Percentiles rank a stretch among this genome's conserved stretches.
phyloP scores from a whole-genome alignment of 2,888 invertebrate genomes.

The Hyposoter dolosus region DNA sequence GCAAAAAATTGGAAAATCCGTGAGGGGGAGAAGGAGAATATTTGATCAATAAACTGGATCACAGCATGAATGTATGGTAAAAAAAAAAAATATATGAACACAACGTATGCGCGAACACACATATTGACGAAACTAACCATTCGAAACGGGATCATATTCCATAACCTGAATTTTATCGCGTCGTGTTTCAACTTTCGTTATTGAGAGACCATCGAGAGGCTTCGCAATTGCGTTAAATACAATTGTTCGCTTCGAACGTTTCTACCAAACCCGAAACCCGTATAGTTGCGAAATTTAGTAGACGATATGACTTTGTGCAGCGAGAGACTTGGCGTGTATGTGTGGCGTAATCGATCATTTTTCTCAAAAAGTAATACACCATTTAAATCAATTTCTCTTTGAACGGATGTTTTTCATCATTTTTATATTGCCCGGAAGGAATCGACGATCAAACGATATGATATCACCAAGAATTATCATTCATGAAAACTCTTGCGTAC shows the following conservation, averaged over 20 bases:
- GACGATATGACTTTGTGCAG: neutral
- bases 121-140: neutral
- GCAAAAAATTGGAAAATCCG: neutral
- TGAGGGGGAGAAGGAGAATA: neutral
- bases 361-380: neutral
- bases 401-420: neutral
- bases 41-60: neutral
- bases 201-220: slow-evolving; percentile 1
- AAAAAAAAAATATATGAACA: neutral
- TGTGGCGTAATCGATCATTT: neutral
- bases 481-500: neutral
- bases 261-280: neutral
- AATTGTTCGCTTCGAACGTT: slow-evolving; percentile 14
- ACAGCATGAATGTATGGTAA: neutral
- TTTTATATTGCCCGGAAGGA: neutral
- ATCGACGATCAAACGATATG: neutral
- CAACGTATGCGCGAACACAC: neutral
- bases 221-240: neutral
- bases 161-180: neutral
- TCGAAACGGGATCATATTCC: neutral
- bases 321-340: neutral
- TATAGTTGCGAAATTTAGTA: neutral
- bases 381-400: neutral
- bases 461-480: neutral
- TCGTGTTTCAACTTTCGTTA: slow-evolving; percentile 14